Conservation (phyloP, 2,888 invertebrate species). For the Archips crataeganus region DNA sequence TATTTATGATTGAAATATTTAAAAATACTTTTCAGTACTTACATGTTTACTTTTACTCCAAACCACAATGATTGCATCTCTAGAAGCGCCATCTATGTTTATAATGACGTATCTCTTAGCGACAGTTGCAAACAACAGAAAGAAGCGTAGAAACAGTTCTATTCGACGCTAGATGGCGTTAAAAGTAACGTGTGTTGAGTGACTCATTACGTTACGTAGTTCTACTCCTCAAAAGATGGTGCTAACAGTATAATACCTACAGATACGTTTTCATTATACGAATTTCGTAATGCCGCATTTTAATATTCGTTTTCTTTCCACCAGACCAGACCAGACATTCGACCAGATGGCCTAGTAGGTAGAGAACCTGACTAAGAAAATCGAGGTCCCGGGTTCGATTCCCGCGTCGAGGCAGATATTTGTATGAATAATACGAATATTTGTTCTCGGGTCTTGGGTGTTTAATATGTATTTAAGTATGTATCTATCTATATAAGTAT, state of each 20-base stretch:
- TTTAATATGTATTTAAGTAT: too few species aligned
- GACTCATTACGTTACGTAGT: neutral
- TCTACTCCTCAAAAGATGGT: conserved; percentile 29
- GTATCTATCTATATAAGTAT: too few species aligned
- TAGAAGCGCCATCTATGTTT: conserved; percentile 30
- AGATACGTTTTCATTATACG: conserved; percentile 24
- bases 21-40: too few species aligned
- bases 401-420: too few species aligned
- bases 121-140: neutral
- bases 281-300: neutral
- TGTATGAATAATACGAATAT: too few species aligned
- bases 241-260: neutral
- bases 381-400: too few species aligned
- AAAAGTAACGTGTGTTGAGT: neutral
- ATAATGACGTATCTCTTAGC: neutral
- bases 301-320: neutral
- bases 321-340: too few species aligned
- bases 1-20: too few species aligned
- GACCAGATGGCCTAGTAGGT: too few species aligned
- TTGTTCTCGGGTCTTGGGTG: too few species aligned
- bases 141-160: conserved; percentile 31
- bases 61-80: neutral
- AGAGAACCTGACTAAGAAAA: too few species aligned
- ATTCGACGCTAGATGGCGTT: conserved; percentile 53
- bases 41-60: too few species aligned